Base-by-base conservation (phyloP, 2,888 invertebrate genomes). In the Iphiclides podalirius region DNA sequence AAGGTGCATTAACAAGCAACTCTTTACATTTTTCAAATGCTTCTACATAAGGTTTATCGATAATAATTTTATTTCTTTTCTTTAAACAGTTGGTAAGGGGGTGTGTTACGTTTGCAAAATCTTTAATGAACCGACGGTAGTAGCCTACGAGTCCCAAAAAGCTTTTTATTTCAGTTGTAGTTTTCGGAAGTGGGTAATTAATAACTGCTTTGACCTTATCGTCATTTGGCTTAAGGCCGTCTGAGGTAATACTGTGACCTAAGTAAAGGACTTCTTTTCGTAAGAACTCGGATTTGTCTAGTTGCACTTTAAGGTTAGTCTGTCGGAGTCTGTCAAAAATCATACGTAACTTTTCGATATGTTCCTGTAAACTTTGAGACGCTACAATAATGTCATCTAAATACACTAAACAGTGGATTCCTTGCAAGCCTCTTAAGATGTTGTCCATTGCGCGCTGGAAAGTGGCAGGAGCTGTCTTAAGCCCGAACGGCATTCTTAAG, bases 371-470 rank as follows among this genome's bases (percentile, higher is more conserved):
- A 1, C 53, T 53, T 16, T 48, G 53, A 1, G 54, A 57, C n/a
- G 41, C 55, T 13, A 66, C 57, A 4, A 68, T 52, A 4, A 69
- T 54, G 37, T 69, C 67, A 35, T 68, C 67, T 0, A 68, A 11
- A 36, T 68, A 67, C 1, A 46, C 57, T 45, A 43, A 6, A 20
- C 20, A 20, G 6, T 20, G 36, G 40, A 47, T 58, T 9, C 64
- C 59, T 4, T 60, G 54, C 54, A 73, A 38, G 0, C 65, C 64
- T 26, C 61, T 45, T 23, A 74, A n/a, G n/a, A n/a, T n/a, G n/a
- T 47, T 34, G 42, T 72, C 65, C 63, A 73, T 64, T n/a, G 65
- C 11, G 47, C 69, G 45, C 34, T 73, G 71, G 37, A 71, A 71
- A 2, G 64, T 64, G 13, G 58, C 55, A 0, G 68, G 70, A 2